Base-by-base conservation (phyloP, 1,140 invertebrate species). In the Papilio xuthus region DNA sequence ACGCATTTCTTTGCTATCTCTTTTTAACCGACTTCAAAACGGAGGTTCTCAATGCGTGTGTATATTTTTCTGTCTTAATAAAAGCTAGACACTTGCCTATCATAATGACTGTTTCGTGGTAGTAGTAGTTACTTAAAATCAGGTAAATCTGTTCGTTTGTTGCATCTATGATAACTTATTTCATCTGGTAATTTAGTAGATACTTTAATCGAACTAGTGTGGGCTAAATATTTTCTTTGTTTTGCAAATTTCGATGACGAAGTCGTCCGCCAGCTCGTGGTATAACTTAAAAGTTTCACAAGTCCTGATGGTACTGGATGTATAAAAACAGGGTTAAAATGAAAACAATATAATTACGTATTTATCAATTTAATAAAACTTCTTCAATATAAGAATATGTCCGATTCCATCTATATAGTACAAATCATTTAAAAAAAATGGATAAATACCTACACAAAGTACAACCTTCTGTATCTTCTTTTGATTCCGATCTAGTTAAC, bases 341-440 rank as follows among this genome's bases (percentile, higher is more conserved):
- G 79, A 85, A 82, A 87, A 85, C 53, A 75, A 70, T 76, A 72
- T 78, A 8, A 2, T 73, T 77, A 78, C 28, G 37, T 89, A 87
- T 91, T 89, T 87, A 80, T 84, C 88, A 91, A 87, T 93, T 93
- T 93, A 93, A 91, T 93, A 93, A 92, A 92, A 92, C 89, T 91
- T 92, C 84, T 86, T 92, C 89, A 91, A 93, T 93, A 94, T 93
- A 94, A 94, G 92, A 94, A 94, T 94, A 94, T 91, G 90, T 94
- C 92, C 86, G 91, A 93, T 94, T 94, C 90, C 91, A 94, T 94
- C 90, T 92, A 90, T 94, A 94, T 91, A 92, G 90, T 93, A 94
- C 91, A 94, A 92, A 93, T 89, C 91, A 86, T 92, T 92, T 91
- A 86, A 91, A 93, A 93, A 93, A 93, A 93, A 90, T 86, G 88